Evolutionary conservation across 2,888 invertebrate species (phyloP).

Genomic region (Eucera pruinosa): DNA sequence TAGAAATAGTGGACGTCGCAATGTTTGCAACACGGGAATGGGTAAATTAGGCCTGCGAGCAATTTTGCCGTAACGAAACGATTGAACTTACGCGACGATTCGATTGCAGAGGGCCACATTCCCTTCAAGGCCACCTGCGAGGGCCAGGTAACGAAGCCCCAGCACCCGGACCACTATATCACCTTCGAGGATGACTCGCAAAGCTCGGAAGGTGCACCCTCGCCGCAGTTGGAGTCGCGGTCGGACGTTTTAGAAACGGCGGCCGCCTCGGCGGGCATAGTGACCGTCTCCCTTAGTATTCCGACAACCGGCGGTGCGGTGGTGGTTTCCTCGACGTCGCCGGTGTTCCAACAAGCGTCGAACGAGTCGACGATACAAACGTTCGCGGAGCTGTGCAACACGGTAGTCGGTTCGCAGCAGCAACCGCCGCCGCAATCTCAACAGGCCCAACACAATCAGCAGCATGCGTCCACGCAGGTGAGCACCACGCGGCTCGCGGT

Average conservation of each 20-base stretch:
- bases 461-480: conserved; percentile 81
- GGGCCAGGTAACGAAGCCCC: conserved; percentile 93
- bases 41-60: too few species aligned
- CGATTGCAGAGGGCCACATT: conserved; percentile 90
- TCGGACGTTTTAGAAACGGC: conserved; percentile 87
- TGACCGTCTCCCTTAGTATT: conserved; percentile 88
- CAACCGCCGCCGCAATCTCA: conserved; percentile 57
- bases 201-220: conserved; percentile 89
- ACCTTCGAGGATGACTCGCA: conserved; percentile 96
- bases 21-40: too few species aligned
- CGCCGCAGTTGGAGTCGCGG: conserved; percentile 83
- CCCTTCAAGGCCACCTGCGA: conserved; percentile 97
- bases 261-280: conserved; percentile 89
- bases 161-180: conserved; percentile 93
- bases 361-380: conserved; percentile 80
- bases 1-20: too few species aligned
- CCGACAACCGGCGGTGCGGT: conserved; percentile 86
- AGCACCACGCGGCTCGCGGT: background rate
- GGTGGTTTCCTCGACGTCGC: conserved; percentile 85
- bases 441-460: conserved; percentile 69
- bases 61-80: too few species aligned
- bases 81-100: background rate
- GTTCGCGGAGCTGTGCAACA: conserved; percentile 87
- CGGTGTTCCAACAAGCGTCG: conserved; percentile 83
- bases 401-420: conserved; percentile 83